Evolutionary conservation across 1,140 invertebrate genomes (phyloP).

Genomic region (Drosophila bocki): DNA sequence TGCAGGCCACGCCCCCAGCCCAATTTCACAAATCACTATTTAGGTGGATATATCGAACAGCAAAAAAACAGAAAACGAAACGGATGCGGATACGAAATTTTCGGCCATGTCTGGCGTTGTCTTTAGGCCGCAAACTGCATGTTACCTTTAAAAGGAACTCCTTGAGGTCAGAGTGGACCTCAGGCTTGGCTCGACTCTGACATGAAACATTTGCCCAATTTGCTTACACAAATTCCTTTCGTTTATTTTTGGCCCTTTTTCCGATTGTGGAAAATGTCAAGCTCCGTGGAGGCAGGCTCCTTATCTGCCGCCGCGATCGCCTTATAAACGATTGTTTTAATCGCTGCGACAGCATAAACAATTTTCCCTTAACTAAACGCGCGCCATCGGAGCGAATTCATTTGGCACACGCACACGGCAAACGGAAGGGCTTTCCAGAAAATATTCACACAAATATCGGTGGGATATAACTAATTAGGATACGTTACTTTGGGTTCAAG

Average conservation of each 20-base stretch:
- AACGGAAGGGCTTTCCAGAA: constrained; percentile 37
- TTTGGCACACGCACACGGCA: constrained; percentile 49
- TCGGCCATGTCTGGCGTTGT: constrained; percentile 15
- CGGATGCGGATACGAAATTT: constrained; percentile 35
- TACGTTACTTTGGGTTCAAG: constrained; percentile 15
- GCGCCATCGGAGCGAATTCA: constrained; percentile 48
- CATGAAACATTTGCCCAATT: constrained; percentile 35
- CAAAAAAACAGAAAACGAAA: constrained; percentile 14
- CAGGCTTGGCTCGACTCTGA: neutral
- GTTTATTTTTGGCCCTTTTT: constrained; percentile 37
- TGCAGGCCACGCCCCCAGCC: constrained; percentile 50
- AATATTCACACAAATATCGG: constrained; percentile 43
- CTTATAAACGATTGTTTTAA: constrained; percentile 68
- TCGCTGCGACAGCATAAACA: constrained; percentile 60
- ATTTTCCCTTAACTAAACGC: constrained; percentile 64
- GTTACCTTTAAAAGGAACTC: constrained; percentile 4
- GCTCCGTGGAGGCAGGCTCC: neutral
- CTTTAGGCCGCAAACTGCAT: constrained; percentile 2
- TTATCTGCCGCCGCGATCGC: constrained; percentile 51
- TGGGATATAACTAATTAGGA: constrained; percentile 37
- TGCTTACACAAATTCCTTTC: constrained; percentile 42
- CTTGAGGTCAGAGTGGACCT: constrained; percentile 33
- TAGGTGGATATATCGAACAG: constrained; percentile 50
- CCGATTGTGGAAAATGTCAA: constrained; percentile 50
- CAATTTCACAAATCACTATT: constrained; percentile 63